phyloP scores from a whole-genome alignment of 2,797 vertebrate species.

The Liasis olivaceus region DNA sequence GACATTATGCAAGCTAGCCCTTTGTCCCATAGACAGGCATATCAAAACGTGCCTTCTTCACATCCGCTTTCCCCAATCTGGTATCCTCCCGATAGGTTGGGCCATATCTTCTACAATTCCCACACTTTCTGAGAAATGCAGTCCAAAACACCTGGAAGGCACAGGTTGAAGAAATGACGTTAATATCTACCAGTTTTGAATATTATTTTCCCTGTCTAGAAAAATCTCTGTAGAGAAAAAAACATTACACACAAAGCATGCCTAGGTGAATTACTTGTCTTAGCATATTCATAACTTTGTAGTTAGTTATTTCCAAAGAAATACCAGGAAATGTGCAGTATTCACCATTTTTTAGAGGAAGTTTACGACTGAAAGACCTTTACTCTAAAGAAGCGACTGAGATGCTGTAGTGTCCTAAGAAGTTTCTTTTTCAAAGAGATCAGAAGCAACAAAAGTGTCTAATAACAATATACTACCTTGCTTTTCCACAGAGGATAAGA shows the following conservation, averaged over 20 bases:
- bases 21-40: too few relatives aligned
- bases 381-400: conserved; percentile 49
- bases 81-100: neutral
- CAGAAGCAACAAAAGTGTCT: conserved; percentile 47
- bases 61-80: neutral
- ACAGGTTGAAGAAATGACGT: neutral
- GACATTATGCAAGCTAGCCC: neutral
- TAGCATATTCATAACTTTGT: conserved; percentile 59
- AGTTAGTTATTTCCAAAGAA: conserved; percentile 53
- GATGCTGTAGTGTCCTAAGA: conserved; percentile 42
- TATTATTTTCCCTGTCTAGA: neutral
- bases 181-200: neutral
- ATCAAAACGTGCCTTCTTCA: neutral
- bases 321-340: conserved; percentile 62
- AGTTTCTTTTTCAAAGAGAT: conserved; percentile 48
- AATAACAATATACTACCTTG: conserved; percentile 62
- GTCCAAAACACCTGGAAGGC: neutral
- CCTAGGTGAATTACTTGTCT: conserved; percentile 35
- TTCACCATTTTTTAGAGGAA: conserved; percentile 47
- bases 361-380: conserved; percentile 51
- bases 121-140: neutral
- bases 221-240: neutral
- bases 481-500: conserved; percentile 51
- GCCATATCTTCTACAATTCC: neutral
- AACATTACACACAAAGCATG: neutral